These are phyloP conservation scores for Leptosomus discolor DNA, from an alignment of 2,113 vertebrate species.

Conservation along the genomic window DNA sequence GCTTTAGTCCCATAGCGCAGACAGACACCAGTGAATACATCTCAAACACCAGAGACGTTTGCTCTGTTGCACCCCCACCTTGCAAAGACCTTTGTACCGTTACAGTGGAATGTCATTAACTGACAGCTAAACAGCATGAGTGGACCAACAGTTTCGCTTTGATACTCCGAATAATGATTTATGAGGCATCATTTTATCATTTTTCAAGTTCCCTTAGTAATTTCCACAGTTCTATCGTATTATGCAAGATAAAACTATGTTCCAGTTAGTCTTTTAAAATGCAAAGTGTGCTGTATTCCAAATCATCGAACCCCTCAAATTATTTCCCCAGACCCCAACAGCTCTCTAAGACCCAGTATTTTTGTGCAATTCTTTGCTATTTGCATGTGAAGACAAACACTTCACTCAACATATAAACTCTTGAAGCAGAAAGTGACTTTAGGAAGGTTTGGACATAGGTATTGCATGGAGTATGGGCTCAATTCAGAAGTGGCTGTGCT, in stretches of 20 bases:
- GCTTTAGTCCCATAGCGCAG: conserved; percentile 13
- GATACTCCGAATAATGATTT: not conserved
- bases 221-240: not conserved
- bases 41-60: not conserved
- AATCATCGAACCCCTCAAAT: not conserved
- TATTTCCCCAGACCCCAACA: not conserved
- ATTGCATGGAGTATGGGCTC: not conserved
- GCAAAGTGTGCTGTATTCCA: not conserved
- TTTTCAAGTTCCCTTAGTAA: not conserved
- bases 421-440: not conserved
- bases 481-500: not conserved
- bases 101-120: not conserved
- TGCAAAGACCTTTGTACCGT: not conserved
- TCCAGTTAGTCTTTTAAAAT: not conserved
- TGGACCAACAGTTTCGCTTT: not conserved
- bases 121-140: not conserved
- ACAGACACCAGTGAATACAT: not conserved
- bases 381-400: not conserved
- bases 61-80: not conserved
- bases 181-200: not conserved
- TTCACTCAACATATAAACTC: not conserved
- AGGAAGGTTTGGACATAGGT: not conserved
- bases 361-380: conserved; percentile 21
- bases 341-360: not conserved
- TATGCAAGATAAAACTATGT: not conserved